phyloP scores from a whole-genome alignment of 2,797 vertebrate genomes.

The Cryptoblepharus egeriae region DNA sequence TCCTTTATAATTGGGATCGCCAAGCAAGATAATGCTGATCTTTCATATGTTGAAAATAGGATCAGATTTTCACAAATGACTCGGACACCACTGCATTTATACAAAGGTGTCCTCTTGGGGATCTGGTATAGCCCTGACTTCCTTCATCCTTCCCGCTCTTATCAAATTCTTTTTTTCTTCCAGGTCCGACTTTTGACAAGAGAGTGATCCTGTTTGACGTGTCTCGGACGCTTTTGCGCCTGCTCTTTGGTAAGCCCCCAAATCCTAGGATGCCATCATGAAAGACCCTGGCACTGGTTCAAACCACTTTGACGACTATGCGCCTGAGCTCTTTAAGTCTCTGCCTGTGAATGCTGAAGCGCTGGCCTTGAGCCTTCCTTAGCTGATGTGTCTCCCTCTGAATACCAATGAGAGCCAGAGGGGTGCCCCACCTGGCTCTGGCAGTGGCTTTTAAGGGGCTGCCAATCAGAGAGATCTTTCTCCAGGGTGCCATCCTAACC shows the following conservation, averaged over 20 bases:
- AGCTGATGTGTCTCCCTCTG: not conserved
- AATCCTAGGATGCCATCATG: conserved; percentile 32
- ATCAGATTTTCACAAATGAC: no score
- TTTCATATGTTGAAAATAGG: no score
- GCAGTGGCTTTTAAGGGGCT: no score
- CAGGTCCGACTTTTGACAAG: not conserved
- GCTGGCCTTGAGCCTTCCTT: accelerated
- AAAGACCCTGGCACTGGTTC: not conserved
- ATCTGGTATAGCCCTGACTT: no score
- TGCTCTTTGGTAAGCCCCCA: not conserved
- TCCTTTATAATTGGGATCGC: no score
- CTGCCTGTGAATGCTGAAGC: not conserved
- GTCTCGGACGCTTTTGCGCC: accelerated
- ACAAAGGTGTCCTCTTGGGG: no score
- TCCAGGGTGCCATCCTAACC: no score
- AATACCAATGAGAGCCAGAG: not conserved
- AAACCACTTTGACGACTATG: not conserved
- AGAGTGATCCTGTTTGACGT: not conserved
- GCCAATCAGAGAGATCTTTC: no score
- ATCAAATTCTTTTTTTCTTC: not conserved
- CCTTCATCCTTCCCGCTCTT: not conserved
- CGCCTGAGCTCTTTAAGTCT: conserved; percentile 21
- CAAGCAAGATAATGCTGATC: no score
- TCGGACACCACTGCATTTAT: no score
- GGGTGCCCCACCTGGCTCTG: no score